These are phyloP conservation scores for Lochmaea crataegi DNA, from an alignment of 2,888 invertebrate genomes.

Conservation along the genomic window DNA sequence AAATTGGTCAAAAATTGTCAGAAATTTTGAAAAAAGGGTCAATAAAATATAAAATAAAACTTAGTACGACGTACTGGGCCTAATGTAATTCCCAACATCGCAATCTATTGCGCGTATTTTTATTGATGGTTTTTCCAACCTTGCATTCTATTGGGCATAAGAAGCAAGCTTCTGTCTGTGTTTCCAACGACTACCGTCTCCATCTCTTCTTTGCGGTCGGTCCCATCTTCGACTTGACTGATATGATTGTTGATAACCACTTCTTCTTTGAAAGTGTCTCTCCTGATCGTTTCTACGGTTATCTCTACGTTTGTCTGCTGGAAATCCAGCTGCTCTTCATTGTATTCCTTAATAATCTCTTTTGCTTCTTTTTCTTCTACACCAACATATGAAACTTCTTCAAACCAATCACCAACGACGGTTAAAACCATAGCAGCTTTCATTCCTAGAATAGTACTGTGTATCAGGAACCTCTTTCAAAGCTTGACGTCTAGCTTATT, in stretches of 20 bases:
- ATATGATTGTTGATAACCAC: slow-evolving; percentile 27
- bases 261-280: slow-evolving; percentile 52
- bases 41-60: no score
- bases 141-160: no score
- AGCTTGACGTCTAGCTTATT: slow-evolving; percentile 84
- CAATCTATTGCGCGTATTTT: no score
- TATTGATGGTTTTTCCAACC: no score
- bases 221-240: slow-evolving; percentile 36
- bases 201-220: slow-evolving; percentile 54
- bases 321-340: slow-evolving; percentile 74
- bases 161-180: no score
- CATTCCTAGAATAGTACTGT: slow-evolving; percentile 94
- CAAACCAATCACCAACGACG: slow-evolving; percentile 81
- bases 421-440: slow-evolving; percentile 94
- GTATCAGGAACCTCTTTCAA: slow-evolving; percentile 93
- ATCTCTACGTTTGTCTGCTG: slow-evolving; percentile 55
- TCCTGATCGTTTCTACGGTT: slow-evolving; percentile 47
- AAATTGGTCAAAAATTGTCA: no score
- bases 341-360: slow-evolving; percentile 83
- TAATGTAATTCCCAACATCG: no score
- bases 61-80: no score
- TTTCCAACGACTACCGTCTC: slow-evolving; percentile 55
- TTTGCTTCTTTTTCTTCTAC: slow-evolving; percentile 81
- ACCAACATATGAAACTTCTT: slow-evolving; percentile 84
- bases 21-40: no score